Conservation (phyloP, 2,888 invertebrate species). For the Sesamia inferens region DNA sequence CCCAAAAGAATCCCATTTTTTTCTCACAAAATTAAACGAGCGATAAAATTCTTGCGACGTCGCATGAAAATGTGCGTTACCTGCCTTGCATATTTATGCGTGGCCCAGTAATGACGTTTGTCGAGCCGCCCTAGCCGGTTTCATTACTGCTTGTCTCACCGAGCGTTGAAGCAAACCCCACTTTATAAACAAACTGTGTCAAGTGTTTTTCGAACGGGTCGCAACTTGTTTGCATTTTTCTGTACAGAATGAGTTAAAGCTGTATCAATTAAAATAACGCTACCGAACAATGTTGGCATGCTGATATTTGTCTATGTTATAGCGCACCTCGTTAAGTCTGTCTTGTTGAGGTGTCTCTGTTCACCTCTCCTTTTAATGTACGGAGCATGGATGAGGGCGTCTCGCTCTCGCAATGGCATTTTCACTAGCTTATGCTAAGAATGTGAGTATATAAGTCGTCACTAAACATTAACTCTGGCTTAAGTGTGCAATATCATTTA, state of each 20-base stretch:
- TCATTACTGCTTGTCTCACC: conserved; percentile 84
- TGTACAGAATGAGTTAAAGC: conserved; percentile 74
- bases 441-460: conserved; percentile 85
- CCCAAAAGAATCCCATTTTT: conserved; percentile 86
- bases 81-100: conserved; percentile 90
- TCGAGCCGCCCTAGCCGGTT: conserved; percentile 81
- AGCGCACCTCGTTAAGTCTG: conserved; percentile 74
- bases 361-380: conserved; percentile 67
- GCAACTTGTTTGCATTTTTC: conserved; percentile 81
- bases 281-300: conserved; percentile 66
- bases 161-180: conserved; percentile 79
- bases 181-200: conserved; percentile 85
- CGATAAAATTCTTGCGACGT: conserved; percentile 90
- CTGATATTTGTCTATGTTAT: conserved; percentile 72
- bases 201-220: conserved; percentile 82
- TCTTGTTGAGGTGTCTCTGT: conserved; percentile 65
- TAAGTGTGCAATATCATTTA: conserved; percentile 88
- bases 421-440: conserved; percentile 80
- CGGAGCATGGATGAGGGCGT: conserved; percentile 68
- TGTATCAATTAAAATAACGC: conserved; percentile 79
- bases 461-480: conserved; percentile 84
- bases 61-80: conserved; percentile 90
- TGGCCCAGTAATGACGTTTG: conserved; percentile 89
- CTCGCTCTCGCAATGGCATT: conserved; percentile 68
- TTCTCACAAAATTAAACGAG: conserved; percentile 89